Conservation (phyloP, 2,888 invertebrate species). For the Cybosia mesomella region DNA sequence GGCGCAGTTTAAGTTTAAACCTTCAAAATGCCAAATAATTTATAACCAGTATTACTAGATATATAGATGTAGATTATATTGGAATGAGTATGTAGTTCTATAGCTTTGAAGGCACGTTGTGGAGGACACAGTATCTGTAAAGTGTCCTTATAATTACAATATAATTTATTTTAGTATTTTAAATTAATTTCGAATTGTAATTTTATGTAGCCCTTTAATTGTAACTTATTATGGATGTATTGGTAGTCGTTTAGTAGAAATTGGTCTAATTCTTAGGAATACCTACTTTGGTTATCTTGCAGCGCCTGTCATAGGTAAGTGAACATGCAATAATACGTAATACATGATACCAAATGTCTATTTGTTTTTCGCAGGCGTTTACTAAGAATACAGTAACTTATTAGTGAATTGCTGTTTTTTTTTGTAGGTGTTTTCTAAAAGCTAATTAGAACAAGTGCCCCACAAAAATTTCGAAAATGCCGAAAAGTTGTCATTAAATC, state of each 20-base stretch:
- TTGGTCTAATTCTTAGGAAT: background rate
- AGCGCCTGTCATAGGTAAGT: background rate
- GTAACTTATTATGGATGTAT: background rate
- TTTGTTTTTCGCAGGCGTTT: background rate
- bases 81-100: background rate
- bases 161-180: constrained; percentile 14
- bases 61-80: background rate
- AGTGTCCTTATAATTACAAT: constrained; percentile 46
- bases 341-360: background rate
- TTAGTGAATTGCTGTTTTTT: background rate
- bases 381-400: background rate
- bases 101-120: background rate
- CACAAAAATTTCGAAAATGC: too few relatives aligned
- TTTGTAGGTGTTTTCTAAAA: background rate
- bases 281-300: background rate
- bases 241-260: background rate
- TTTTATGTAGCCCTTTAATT: background rate
- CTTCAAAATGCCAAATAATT: background rate
- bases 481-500: too few relatives aligned
- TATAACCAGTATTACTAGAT: background rate
- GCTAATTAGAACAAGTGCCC: too few relatives aligned
- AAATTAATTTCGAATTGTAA: constrained; percentile 23
- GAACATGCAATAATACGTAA: background rate
- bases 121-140: constrained; percentile 35
- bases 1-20: background rate